Conservation (phyloP, 2,797 vertebrate species). For the Adelosebastes latens region DNA sequence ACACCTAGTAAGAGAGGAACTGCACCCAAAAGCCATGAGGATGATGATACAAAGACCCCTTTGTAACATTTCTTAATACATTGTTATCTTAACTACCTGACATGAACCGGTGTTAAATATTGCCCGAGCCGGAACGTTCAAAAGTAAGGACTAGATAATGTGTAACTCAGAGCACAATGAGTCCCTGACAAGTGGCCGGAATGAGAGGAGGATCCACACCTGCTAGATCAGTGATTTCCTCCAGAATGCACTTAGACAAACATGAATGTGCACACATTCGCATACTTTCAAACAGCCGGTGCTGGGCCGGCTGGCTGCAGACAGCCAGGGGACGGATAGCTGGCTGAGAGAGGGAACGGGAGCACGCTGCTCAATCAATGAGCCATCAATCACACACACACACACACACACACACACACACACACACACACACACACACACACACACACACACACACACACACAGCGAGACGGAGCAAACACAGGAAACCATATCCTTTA, state of each 20-base stretch:
- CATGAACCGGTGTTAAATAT: constrained; percentile 44
- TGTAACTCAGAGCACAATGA: constrained; percentile 5
- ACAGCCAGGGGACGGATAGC: constrained; percentile 62
- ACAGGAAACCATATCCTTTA: constrained; percentile 77
- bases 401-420: constrained; percentile 14
- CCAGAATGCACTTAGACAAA: constrained; percentile 55
- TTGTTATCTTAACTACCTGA: constrained; percentile 28
- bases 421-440: constrained; percentile 5
- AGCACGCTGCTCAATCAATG: constrained; percentile 73
- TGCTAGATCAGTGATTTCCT: constrained; percentile 62
- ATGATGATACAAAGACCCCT: constrained; percentile 4
- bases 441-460: constrained; percentile 44
- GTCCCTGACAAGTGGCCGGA: constrained; percentile 9
- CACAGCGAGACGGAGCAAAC: constrained; percentile 55
- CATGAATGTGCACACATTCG: constrained; percentile 27
- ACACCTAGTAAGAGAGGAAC: neutral
- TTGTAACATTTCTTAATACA: constrained; percentile 13
- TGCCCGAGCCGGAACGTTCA: neutral
- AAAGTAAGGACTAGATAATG: too few relatives aligned
- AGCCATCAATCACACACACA: constrained; percentile 69
- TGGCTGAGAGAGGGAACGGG: constrained; percentile 61
- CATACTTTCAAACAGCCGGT: constrained; percentile 53
- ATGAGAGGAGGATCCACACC: constrained; percentile 48
- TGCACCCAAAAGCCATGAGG: neutral
- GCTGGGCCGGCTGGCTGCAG: constrained; percentile 49